Conservation (phyloP, 2,888 invertebrate genomes). For the Melanostoma mellinum region DNA sequence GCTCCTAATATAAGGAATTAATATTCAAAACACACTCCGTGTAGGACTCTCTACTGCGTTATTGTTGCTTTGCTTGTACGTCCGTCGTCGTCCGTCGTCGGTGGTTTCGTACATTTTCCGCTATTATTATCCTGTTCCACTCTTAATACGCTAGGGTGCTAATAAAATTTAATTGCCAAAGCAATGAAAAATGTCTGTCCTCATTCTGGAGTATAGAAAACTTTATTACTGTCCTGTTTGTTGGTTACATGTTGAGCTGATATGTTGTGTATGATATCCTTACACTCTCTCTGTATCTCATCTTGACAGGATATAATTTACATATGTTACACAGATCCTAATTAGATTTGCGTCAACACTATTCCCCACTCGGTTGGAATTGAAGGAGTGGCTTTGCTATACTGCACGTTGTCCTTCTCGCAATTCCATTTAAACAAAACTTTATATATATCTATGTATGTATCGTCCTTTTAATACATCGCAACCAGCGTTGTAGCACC, state of each 20-base stretch:
- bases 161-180: conserved; percentile 70
- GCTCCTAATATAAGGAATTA: conserved; percentile 36
- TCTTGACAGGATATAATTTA: conserved; percentile 74
- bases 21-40: conserved; percentile 49
- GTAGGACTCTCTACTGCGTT: neutral
- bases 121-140: conserved; percentile 23
- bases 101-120: conserved; percentile 8
- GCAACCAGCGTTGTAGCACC: conserved; percentile 11
- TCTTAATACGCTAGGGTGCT: conserved; percentile 58
- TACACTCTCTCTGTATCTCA: conserved; percentile 53
- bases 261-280: conserved; percentile 24
- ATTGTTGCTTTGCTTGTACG: neutral
- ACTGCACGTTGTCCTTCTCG: conserved; percentile 23
- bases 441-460: neutral
- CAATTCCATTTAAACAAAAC: conserved; percentile 50
- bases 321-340: conserved; percentile 74
- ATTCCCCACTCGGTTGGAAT: conserved; percentile 62
- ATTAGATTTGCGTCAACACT: conserved; percentile 74
- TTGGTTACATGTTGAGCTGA: conserved; percentile 34
- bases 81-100: neutral
- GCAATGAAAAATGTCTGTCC: conserved; percentile 72
- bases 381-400: conserved; percentile 36
- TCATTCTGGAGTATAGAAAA: conserved; percentile 54
- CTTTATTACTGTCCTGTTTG: conserved; percentile 69
- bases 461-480: conserved; percentile 19